A percentile compares a stretch with the other conserved stretches of the same genome.
Evolutionary conservation across 1,140 invertebrate species (phyloP).

Genomic region (Macrotrachela quadricornifera): DNA sequence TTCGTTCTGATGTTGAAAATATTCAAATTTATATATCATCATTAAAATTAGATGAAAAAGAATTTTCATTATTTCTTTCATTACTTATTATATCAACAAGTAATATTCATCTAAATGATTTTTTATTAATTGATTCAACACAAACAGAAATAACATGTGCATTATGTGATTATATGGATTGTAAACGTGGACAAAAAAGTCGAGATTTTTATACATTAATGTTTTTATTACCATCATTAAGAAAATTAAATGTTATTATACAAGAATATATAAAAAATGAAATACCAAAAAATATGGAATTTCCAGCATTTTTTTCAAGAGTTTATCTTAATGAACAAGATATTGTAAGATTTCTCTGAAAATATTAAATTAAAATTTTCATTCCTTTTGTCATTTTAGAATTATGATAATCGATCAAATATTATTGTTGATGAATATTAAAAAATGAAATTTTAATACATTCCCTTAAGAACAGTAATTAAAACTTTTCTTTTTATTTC

Average conservation of each 20-base stretch:
- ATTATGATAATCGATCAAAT: no score
- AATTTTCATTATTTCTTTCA: slow-evolving; percentile 1
- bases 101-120: background rate
- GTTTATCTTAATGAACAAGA: no score
- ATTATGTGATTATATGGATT: background rate
- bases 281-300: no score
- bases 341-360: no score
- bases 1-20: no score
- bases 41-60: slow-evolving; percentile 9
- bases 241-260: background rate
- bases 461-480: no score
- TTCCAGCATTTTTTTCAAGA: no score
- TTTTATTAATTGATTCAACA: background rate
- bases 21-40: background rate
- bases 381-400: no score
- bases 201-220: background rate
- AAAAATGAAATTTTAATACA: no score
- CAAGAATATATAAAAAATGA: background rate
- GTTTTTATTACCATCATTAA: background rate
- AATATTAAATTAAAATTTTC: no score
- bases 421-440: no score
- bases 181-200: background rate
- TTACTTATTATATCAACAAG: slow-evolving; percentile 5
- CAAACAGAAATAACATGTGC: background rate
- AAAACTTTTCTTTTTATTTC: no score